phyloP scores from a whole-genome alignment of 2,113 vertebrate genomes.

The Hipposideros armiger region DNA sequence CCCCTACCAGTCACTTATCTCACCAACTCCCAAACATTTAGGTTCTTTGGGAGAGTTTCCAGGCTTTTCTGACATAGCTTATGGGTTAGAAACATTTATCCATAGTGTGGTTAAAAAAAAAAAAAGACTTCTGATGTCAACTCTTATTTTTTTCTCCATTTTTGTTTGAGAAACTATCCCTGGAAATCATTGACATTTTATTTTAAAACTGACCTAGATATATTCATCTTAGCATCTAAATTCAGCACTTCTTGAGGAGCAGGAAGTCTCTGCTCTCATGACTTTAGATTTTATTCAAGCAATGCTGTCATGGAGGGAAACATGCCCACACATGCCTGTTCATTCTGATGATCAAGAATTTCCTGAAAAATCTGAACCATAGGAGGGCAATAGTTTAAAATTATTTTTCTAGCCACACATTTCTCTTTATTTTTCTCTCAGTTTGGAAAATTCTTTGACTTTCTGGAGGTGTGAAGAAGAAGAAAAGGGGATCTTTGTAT shows the following conservation, averaged over 20 bases:
- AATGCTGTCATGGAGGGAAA: not conserved
- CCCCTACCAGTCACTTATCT: not conserved
- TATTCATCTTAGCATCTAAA: not conserved
- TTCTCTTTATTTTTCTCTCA: not conserved
- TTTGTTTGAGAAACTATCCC: not conserved
- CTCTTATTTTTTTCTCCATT: not conserved
- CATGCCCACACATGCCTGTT: not conserved
- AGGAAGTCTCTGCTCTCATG: not conserved
- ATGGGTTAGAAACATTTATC: not conserved
- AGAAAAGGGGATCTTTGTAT: not conserved
- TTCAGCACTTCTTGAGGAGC: not conserved
- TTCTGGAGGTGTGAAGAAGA: not conserved
- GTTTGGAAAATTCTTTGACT: not conserved
- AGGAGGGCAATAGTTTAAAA: not conserved
- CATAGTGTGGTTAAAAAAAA: not conserved
- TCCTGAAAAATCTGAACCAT: not conserved
- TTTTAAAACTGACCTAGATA: not conserved
- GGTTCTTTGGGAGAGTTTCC: not conserved
- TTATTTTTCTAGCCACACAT: not conserved
- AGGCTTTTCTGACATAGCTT: not conserved
- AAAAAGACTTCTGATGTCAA: not conserved
- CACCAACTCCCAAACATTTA: not conserved
- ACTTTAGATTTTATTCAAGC: not conserved
- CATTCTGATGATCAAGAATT: not conserved
- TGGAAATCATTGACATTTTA: not conserved